Evolutionary conservation across 2,888 invertebrate species (phyloP), one percentile per base, ranked within the genome.

Genomic region (Dicycla oo): DNA sequence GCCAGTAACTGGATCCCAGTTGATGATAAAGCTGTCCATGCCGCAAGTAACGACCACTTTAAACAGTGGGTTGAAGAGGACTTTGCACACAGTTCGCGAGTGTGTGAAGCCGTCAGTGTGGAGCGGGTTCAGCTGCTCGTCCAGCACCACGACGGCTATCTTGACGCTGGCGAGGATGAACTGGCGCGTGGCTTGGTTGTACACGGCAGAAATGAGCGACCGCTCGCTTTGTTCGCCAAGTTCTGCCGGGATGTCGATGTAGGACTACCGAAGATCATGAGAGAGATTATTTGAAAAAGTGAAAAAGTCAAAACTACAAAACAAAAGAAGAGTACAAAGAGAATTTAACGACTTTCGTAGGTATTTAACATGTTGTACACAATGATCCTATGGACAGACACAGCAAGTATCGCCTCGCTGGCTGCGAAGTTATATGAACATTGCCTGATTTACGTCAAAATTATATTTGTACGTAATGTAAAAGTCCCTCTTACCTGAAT

Each of bases 1-100:
- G 87, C 97, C 98, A 60, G 96, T 97, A 92, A 97, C 96, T 0
- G 98, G 97, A 91, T 98, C 97, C 98, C 98, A 98, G 38, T 98
- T 97, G 83, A 98, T 98, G 73, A 98, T 98, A 79, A 97, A 97
- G 80, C 98, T 98, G 88, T 98, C 98, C 90, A 97, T 94, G 69
- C 98, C 98, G 67, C 97, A 98, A 0, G 98, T 98, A 71, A 98
- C 97, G 79, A 98, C 96, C 79, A 97, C 96, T 89, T 97, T 97
- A 87, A 98, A 98, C 2, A 98, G 95, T 23, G 97, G 97, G 93
- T 98, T 98, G 91, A 98, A 98, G 1, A 98, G 95, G 11, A 98
- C 96, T 47, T 96, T 97, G n/a, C 97, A 97, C 58, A 98, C 97
- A 11, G 97, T 97, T 68, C 97, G 96, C 4, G 97, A 95, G 92